Conservation (phyloP, 2,888 invertebrate genomes). For the Diplolepis rosae region DNA sequence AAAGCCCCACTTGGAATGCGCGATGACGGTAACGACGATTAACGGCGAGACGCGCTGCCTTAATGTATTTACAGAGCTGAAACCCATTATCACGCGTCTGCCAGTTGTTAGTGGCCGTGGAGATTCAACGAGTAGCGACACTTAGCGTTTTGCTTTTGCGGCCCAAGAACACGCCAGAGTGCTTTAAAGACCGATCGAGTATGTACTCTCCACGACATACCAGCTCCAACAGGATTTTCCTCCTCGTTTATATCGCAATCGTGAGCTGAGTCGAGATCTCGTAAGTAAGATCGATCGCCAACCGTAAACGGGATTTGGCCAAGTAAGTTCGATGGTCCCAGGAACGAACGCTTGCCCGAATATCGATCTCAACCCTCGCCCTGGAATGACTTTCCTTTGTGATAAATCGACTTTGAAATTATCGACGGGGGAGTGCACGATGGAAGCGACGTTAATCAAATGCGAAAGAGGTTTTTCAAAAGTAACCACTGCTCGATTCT, state of each 20-base stretch:
- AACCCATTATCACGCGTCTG: constrained; percentile 45
- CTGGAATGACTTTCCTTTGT: constrained; percentile 20
- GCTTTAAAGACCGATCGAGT: constrained; percentile 21
- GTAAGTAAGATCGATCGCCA: constrained; percentile 24
- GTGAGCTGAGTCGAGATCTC: constrained; percentile 20
- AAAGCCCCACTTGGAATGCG: constrained; percentile 34
- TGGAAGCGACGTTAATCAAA: constrained; percentile 19
- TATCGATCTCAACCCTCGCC: constrained; percentile 13
- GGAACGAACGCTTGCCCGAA: constrained; percentile 10
- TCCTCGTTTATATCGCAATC: constrained; percentile 27
- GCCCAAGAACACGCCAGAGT: constrained; percentile 29
- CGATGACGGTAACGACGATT: constrained; percentile 45
- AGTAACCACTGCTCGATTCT: constrained; percentile 14
- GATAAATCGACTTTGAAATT: constrained; percentile 28
- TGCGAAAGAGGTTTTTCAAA: constrained; percentile 22
- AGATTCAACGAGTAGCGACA: constrained; percentile 16
- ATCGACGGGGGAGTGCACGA: constrained; percentile 18
- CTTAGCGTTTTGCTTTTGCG: constrained; percentile 26
- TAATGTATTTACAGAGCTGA: constrained; percentile 49
- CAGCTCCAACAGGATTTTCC: constrained; percentile 27
- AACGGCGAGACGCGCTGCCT: constrained; percentile 40
- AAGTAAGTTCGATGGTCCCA: constrained; percentile 25
- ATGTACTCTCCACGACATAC: constrained; percentile 18
- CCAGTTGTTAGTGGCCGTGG: constrained; percentile 24
- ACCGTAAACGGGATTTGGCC: constrained; percentile 24